Base-by-base conservation (phyloP, 2,113 vertebrate genomes). In the Pogonocichla stellata region DNA sequence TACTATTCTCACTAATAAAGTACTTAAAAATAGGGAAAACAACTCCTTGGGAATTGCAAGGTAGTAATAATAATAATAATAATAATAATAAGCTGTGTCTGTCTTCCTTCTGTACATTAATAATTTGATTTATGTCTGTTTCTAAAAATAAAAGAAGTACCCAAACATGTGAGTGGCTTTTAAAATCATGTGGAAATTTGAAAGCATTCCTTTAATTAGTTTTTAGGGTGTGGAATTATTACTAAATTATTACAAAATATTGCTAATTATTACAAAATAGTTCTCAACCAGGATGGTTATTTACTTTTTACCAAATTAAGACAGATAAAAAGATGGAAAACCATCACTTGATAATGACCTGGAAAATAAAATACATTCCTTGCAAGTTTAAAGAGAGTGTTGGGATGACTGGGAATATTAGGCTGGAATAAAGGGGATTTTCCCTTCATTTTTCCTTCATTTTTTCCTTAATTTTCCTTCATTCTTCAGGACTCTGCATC, bases 71-170 rank as follows among this genome's bases (percentile, higher is more conserved):
- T 23, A 65, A 24, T 17, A 66, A 12, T 11, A 69, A 16, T 33
- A 56, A n/a, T 14, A 65, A 17, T 23, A 65, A 33, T 17, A 66
- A 36, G 2, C 14, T 29, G 14, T 69, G 36, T 60, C 56, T 74
- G 40, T 65, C 50, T 86, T 94, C 36, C 48, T 24, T 80, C 54
- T 73, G 12, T 74, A 47, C 58, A n/a, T 71, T 71, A 69, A 77
- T 60, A 87, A 79, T 71, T 77, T 66, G 38, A 40, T 40, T 40
- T 40, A 40, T 40, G 38, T 11, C 10, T 26, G 18, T 45, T 88
- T 79, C 81, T 88, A 90, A 95, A 96, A 96, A 91, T 90, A 96
- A 88, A 47, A 36, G 8, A 90, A 91, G 19, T 43, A 81, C 22
- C 73, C 71, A 91, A 92, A 78, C n/a, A 48, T 80, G 75, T 75